phyloP scores from a whole-genome alignment of 2,888 invertebrate species.

The Andrena marginata region DNA sequence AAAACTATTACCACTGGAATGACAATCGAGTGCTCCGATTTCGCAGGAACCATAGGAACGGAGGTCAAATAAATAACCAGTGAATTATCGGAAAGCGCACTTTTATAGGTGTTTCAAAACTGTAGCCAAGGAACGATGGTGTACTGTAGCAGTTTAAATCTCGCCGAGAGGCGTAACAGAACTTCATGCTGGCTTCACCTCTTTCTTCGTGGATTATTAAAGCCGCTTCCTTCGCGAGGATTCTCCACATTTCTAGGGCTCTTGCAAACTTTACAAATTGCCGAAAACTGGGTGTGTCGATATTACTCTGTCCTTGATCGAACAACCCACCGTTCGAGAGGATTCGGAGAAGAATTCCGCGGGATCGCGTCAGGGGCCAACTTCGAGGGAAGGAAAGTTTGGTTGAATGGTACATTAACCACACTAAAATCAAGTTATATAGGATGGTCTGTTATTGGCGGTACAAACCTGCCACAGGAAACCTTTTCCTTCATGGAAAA shows the following conservation, averaged over 20 bases:
- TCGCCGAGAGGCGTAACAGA: slow-evolving; percentile 52
- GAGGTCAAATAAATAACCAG: slow-evolving; percentile 56
- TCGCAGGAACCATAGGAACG: not conserved
- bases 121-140: slow-evolving; percentile 33
- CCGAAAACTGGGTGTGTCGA: slow-evolving; percentile 25
- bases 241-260: slow-evolving; percentile 35
- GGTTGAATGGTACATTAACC: slow-evolving; percentile 2
- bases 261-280: slow-evolving; percentile 48
- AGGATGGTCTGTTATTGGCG: no score
- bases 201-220: slow-evolving; percentile 57
- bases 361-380: not conserved
- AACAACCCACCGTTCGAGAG: not conserved
- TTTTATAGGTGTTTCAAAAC: slow-evolving; percentile 63
- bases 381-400: not conserved
- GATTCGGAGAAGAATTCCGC: not conserved
- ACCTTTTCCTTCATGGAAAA: not conserved
- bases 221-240: slow-evolving; percentile 36
- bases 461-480: no score
- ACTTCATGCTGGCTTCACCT: slow-evolving; percentile 50
- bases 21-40: not conserved
- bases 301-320: slow-evolving; percentile 28
- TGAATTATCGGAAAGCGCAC: slow-evolving; percentile 50
- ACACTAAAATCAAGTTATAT: not conserved
- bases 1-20: slow-evolving; percentile 12
- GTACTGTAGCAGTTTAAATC: slow-evolving; percentile 59